A percentile compares a stretch with the other conserved stretches of the same genome.
These are phyloP conservation scores for Enteromius mattozi DNA, from an alignment of 2,797 vertebrate genomes.

Conservation along the genomic window DNA sequence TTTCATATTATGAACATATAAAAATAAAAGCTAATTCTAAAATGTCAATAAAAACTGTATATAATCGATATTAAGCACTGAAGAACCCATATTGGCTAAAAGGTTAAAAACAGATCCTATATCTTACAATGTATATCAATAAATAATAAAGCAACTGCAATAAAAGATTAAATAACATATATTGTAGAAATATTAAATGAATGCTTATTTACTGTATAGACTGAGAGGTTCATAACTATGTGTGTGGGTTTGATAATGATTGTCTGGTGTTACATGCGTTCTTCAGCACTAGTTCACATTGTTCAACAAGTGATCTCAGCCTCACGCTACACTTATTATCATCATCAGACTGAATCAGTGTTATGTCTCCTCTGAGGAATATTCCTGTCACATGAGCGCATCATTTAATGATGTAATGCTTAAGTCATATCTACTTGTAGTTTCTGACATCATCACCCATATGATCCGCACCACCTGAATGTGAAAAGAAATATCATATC, in stretches of 20 bases:
- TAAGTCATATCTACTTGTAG: slow-evolving; percentile 31
- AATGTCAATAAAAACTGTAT: not conserved
- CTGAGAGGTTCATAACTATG: not conserved
- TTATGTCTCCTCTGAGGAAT: not conserved
- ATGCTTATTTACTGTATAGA: not conserved
- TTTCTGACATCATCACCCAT: not conserved
- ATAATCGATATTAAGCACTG: not conserved
- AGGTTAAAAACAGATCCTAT: not conserved
- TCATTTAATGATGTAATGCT: slow-evolving; percentile 31
- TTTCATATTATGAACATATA: not conserved
- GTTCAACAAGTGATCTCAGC: slow-evolving; percentile 27
- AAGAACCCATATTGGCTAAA: not conserved
- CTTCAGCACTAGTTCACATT: slow-evolving; percentile 37
- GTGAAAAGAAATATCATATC: slow-evolving; percentile 26
- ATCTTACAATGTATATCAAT: not conserved
- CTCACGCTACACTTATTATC: slow-evolving; percentile 29
- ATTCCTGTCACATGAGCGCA: not conserved
- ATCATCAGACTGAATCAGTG: slow-evolving; percentile 15
- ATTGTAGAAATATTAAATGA: not conserved
- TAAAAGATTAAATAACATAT: not conserved
- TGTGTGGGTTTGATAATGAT: not conserved
- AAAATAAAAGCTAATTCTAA: not conserved
- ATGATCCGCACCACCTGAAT: slow-evolving; percentile 4
- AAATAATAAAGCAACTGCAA: not conserved
- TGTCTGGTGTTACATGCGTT: slow-evolving; percentile 42